Conservation (phyloP, 2,797 vertebrate species). For the Nyctalus aviator region DNA sequence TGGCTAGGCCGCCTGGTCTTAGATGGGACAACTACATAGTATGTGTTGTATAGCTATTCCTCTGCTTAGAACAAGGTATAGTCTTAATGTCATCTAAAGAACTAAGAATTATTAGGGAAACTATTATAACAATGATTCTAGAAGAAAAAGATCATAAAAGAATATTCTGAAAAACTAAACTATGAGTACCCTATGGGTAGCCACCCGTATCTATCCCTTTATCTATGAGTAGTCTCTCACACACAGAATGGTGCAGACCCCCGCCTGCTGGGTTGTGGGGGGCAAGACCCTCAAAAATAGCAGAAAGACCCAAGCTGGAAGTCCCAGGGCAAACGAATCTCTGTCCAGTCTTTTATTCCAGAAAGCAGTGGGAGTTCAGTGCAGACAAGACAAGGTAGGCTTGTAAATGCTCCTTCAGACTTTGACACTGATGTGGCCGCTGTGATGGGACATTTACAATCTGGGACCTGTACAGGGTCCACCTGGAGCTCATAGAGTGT, state of each 20-base stretch:
- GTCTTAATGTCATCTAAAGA: not conserved
- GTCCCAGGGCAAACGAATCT: not conserved
- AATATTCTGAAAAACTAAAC: constrained; percentile 39
- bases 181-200: not conserved
- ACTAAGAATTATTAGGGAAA: not conserved
- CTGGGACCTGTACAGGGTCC: not conserved
- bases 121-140: constrained; percentile 23
- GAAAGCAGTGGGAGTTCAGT: not conserved
- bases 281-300: not conserved
- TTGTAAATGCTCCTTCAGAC: not conserved
- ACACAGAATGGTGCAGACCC: no score
- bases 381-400: not conserved
- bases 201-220: not conserved
- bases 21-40: no score
- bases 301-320: not conserved
- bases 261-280: not conserved
- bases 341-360: not conserved
- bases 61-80: not conserved
- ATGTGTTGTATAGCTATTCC: not conserved
- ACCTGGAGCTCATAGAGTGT: no score
- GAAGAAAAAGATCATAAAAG: not conserved
- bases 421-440: not conserved
- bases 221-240: not conserved
- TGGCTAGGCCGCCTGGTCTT: not conserved
- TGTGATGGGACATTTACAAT: not conserved